phyloP scores from a whole-genome alignment of 2,797 vertebrate species.

The Notolepis coatsorum region DNA sequence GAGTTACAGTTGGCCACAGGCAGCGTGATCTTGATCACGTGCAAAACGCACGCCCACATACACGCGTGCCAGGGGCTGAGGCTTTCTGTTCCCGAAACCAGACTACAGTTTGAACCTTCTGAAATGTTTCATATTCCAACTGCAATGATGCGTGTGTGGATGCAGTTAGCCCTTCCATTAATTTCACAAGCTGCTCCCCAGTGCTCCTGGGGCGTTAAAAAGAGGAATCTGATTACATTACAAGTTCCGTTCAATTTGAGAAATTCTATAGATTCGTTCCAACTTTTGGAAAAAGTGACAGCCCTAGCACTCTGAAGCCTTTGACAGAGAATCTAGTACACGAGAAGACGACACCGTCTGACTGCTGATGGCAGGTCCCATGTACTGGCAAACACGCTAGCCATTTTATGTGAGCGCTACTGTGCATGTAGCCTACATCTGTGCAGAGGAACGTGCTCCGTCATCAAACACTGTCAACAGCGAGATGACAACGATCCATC shows the following conservation, averaged over 20 bases:
- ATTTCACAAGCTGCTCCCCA: too few relatives aligned
- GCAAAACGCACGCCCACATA: not conserved
- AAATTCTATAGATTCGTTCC: too few relatives aligned
- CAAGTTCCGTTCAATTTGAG: too few relatives aligned
- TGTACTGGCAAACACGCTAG: not conserved
- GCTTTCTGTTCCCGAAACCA: too few relatives aligned
- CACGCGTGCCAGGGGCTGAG: too few relatives aligned
- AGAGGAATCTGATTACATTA: too few relatives aligned
- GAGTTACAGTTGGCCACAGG: not conserved
- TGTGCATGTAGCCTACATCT: not conserved
- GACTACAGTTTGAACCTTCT: too few relatives aligned
- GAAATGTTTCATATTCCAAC: too few relatives aligned
- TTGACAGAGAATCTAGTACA: not conserved
- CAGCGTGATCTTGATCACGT: slow-evolving; percentile 17
- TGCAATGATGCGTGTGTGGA: too few relatives aligned
- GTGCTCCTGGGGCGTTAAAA: too few relatives aligned
- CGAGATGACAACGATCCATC: not conserved
- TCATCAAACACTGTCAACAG: slow-evolving; percentile 1
- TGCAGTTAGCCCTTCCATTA: too few relatives aligned
- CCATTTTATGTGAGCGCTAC: not conserved
- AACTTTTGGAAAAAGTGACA: not conserved
- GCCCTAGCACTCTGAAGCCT: not conserved
- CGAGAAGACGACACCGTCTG: not conserved
- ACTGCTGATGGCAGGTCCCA: not conserved
- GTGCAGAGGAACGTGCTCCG: not conserved